Evolutionary conservation across 2,888 invertebrate genomes (phyloP).

Genomic region (Ophioninae sp.): DNA sequence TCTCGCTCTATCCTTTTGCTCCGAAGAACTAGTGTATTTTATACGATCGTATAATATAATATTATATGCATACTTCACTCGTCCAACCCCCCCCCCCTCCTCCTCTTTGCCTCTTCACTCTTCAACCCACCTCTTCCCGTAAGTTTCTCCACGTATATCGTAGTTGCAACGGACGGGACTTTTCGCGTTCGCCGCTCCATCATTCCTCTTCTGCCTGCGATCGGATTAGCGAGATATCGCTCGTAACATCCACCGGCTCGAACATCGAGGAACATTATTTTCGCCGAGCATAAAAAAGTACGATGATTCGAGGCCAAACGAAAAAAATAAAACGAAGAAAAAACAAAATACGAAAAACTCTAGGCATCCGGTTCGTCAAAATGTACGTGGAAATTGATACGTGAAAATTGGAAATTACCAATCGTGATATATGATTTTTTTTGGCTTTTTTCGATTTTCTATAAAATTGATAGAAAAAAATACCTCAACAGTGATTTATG

Average conservation of each 20-base stretch:
- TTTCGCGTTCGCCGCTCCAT: conserved; percentile 40
- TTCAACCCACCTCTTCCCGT: conserved; percentile 1
- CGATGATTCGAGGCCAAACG: not conserved
- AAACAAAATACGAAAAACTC: not conserved
- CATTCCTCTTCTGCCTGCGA: conserved; percentile 32
- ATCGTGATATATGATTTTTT: too few relatives aligned
- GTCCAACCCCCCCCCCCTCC: conserved; percentile 16
- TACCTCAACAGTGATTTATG: too few relatives aligned
- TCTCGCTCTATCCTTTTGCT: conserved; percentile 33
- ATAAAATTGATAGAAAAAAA: not conserved
- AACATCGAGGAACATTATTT: conserved; percentile 16
- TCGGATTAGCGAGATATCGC: conserved; percentile 51
- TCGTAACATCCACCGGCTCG: not conserved
- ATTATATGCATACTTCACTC: conserved; percentile 34
- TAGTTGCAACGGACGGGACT: conserved; percentile 27
- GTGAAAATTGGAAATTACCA: not conserved
- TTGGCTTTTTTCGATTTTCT: too few relatives aligned
- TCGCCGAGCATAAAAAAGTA: conserved; percentile 1
- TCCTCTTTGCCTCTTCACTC: not conserved
- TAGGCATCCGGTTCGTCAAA: not conserved
- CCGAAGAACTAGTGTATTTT: conserved; percentile 55
- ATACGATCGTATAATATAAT: conserved; percentile 43
- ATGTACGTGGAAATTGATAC: not conserved
- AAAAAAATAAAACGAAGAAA: not conserved
- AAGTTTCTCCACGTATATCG: conserved; percentile 16